These are phyloP conservation scores for Formica selysi DNA, from an alignment of 1,140 invertebrate genomes.

Conservation along the genomic window DNA sequence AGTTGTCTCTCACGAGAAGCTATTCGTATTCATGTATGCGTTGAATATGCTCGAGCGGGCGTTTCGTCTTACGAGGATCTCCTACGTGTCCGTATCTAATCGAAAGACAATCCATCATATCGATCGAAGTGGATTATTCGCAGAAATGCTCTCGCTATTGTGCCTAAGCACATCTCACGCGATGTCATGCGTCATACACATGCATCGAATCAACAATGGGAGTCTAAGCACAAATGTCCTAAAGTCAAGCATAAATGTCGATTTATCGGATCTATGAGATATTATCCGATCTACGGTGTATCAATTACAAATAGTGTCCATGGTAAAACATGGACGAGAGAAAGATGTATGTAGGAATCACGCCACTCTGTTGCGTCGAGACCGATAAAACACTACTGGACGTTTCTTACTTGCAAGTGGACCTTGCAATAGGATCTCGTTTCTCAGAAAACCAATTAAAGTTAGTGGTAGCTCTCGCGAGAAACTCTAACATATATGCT, in stretches of 20 bases:
- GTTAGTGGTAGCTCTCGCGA: slow-evolving; percentile 21
- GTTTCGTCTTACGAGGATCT: slow-evolving; percentile 42
- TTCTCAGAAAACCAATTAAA: slow-evolving; percentile 65
- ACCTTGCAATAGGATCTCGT: slow-evolving; percentile 25
- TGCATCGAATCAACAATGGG: background rate
- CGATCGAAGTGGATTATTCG: slow-evolving; percentile 47
- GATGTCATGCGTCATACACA: slow-evolving; percentile 12
- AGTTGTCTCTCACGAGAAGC: slow-evolving; percentile 47
- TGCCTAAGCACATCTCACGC: background rate
- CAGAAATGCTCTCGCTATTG: slow-evolving; percentile 9
- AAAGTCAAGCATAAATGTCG: background rate
- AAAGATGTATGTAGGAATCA: background rate
- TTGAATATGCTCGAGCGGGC: slow-evolving; percentile 51
- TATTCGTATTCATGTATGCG: slow-evolving; percentile 62
- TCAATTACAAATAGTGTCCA: background rate
- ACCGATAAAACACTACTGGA: slow-evolving; percentile 25
- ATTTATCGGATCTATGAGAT: background rate
- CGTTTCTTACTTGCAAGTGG: slow-evolving; percentile 7
- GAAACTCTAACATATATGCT: slow-evolving; percentile 38
- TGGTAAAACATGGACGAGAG: background rate
- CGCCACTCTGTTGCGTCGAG: background rate
- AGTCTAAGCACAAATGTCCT: background rate
- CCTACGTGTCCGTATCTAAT: slow-evolving; percentile 49
- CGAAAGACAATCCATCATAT: slow-evolving; percentile 61
- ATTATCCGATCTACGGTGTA: background rate